Evolutionary conservation across 2,888 invertebrate species (phyloP).

Genomic region (Meganola albula): DNA sequence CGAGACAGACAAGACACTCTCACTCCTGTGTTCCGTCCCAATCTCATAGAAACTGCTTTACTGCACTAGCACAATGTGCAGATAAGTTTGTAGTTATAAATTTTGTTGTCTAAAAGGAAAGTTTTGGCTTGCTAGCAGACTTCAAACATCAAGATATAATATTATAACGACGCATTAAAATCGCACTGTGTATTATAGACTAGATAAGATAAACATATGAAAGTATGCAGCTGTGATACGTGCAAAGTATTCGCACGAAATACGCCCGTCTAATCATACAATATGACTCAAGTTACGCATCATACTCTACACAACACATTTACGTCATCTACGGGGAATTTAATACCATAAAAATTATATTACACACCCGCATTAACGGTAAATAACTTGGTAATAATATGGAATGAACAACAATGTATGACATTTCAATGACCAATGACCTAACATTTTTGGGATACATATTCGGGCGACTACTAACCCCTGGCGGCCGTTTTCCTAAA

Average conservation of each 20-base stretch:
- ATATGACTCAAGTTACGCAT: constrained; percentile 35
- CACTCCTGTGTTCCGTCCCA: too few species aligned
- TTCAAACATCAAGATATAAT: too few species aligned
- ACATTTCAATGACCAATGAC: constrained; percentile 38
- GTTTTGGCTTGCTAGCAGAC: too few species aligned
- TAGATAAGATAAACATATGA: constrained; percentile 37
- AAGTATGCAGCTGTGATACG: constrained; percentile 23
- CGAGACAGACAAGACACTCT: too few species aligned
- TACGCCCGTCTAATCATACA: constrained; percentile 31
- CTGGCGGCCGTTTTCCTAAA: constrained; percentile 65
- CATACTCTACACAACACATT: constrained; percentile 28
- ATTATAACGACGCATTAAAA: too few species aligned
- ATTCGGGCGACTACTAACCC: constrained; percentile 55
- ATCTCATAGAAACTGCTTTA: too few species aligned
- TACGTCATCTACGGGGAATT: constrained; percentile 33
- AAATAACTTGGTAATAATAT: constrained; percentile 30
- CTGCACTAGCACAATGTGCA: too few species aligned
- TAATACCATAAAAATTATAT: constrained; percentile 18
- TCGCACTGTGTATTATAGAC: too few species aligned
- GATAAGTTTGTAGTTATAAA: too few species aligned
- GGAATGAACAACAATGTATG: constrained; percentile 32
- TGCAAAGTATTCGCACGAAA: constrained; percentile 19
- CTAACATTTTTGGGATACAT: constrained; percentile 45
- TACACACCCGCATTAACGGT: constrained; percentile 24
- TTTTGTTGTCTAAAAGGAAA: too few species aligned